These are phyloP conservation scores for Chironomus riparius DNA, from an alignment of 2,888 invertebrate genomes.

Conservation along the genomic window DNA sequence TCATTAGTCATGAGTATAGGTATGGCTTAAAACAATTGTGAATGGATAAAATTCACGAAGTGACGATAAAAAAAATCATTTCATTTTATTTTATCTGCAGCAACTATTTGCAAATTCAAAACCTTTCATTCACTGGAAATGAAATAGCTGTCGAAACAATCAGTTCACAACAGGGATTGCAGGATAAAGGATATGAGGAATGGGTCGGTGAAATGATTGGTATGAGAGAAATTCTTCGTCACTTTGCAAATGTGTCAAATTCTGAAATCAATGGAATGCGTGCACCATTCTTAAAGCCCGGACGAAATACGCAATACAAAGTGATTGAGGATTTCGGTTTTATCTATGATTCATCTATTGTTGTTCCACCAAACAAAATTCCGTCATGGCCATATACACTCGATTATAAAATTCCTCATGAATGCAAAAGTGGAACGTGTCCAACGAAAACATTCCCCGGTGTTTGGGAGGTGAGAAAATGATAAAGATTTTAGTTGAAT, in stretches of 20 bases:
- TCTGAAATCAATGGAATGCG: slow-evolving; percentile 78
- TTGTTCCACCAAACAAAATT: slow-evolving; percentile 59
- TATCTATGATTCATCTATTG: slow-evolving; percentile 87
- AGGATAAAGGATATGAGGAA: slow-evolving; percentile 84
- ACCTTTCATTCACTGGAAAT: slow-evolving; percentile 79
- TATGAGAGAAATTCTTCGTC: slow-evolving; percentile 73
- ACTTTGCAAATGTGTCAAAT: slow-evolving; percentile 72
- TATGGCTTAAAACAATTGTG: slow-evolving; percentile 34
- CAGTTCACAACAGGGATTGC: slow-evolving; percentile 68
- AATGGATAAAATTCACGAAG: not conserved
- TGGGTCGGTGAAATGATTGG: slow-evolving; percentile 93
- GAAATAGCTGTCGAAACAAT: slow-evolving; percentile 62
- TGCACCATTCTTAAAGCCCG: slow-evolving; percentile 86
- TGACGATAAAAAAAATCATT: not conserved
- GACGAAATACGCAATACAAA: slow-evolving; percentile 84
- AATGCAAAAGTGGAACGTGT: slow-evolving; percentile 87
- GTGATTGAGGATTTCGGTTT: slow-evolving; percentile 87
- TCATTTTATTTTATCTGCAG: slow-evolving; percentile 43
- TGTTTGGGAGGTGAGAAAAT: slow-evolving; percentile 66
- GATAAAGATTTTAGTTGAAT: not conserved
- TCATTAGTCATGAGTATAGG: slow-evolving; percentile 80
- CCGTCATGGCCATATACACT: slow-evolving; percentile 93
- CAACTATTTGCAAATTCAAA: slow-evolving; percentile 88
- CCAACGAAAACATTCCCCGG: slow-evolving; percentile 83
- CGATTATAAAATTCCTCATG: slow-evolving; percentile 86